phyloP scores from a whole-genome alignment of 2,888 invertebrate genomes.

The Drosophila yooni region DNA sequence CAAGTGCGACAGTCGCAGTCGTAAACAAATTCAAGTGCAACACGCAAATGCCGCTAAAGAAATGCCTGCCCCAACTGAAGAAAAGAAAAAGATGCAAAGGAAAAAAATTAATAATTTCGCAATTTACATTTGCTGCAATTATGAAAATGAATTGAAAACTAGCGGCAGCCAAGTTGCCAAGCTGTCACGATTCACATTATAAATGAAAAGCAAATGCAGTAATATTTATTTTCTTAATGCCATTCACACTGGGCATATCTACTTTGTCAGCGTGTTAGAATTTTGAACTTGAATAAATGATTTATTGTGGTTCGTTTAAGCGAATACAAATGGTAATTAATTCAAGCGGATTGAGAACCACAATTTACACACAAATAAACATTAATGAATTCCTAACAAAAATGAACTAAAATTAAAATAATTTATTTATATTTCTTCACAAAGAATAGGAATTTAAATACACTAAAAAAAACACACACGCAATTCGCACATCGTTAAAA shows the following conservation, averaged over 20 bases:
- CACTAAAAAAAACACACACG: not conserved
- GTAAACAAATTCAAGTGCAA: constrained; percentile 81
- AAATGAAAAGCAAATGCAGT: constrained; percentile 69
- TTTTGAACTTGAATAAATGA: not conserved
- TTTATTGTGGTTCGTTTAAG: not conserved
- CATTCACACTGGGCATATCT: constrained; percentile 6
- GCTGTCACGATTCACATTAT: constrained; percentile 43
- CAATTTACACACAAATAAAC: not conserved
- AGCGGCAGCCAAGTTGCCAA: constrained; percentile 45
- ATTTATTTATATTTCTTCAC: not conserved
- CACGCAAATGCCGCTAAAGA: constrained; percentile 71
- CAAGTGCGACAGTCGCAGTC: constrained; percentile 76
- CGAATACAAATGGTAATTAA: not conserved
- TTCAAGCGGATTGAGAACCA: not conserved
- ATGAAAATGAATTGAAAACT: constrained; percentile 80
- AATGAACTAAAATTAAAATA: not conserved
- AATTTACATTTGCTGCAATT: constrained; percentile 82
- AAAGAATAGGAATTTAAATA: not conserved
- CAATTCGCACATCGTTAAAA: not conserved
- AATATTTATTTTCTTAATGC: constrained; percentile 23
- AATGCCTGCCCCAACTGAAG: constrained; percentile 45
- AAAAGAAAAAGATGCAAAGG: constrained; percentile 28
- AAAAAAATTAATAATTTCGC: constrained; percentile 54
- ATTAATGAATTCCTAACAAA: not conserved
- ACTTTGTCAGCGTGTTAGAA: not conserved